Evolutionary conservation across 92 coral and sea anemone genomes (phyloP), one percentile per base, ranked within the genome.

Genomic region (Umimayanthus kanabou): DNA sequence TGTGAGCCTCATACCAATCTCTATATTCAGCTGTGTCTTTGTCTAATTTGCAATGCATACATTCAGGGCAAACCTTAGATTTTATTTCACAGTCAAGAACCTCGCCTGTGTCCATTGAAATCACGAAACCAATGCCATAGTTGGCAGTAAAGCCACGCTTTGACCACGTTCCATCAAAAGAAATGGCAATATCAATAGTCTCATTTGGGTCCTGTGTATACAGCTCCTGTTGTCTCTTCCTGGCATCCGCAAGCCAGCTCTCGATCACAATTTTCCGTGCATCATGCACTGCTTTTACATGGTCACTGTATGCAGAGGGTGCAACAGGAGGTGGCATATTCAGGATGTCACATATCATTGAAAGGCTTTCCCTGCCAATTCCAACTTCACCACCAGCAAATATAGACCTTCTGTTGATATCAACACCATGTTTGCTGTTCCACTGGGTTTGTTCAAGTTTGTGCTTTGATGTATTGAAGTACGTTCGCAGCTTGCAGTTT

Each of bases 111-210:
- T 50, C 83, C 43, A 55, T 20, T 4, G 70, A 79, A 61, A 57
- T 30, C 9, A 61, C 84, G 18, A 80, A 80, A 4, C 84, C 73
- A 61, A 80, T 33, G 16, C 73, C 71, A 80, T 16, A 61, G 50
- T 58, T 80, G 28, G 72, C 72, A 16, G 84, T 80, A 30, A 57
- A 40, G 9, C 87, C 58, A 25, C 58, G 50, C 37, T 83, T 83
- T 67, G 87, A 69, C 87, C 87, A 83, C 1, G 77, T 83, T 15
- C 87, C 78, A 14, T 83, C 78, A 70, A 67, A 83, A 20, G 77
- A n/a, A 8, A 83, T 39, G 25, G 40, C 30, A 80, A 73, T 29
- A 69, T 83, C 77, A 37, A 83, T 65, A 83, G 45, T 26, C 23
- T 49, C 43, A 47, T 30, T 82, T 23, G 39, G 39, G 26, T 80